A percentile compares a stretch with the other conserved stretches of the same genome.
Evolutionary conservation across 1,140 invertebrate genomes (phyloP).

Genomic region (Cecropterus lyciades): DNA sequence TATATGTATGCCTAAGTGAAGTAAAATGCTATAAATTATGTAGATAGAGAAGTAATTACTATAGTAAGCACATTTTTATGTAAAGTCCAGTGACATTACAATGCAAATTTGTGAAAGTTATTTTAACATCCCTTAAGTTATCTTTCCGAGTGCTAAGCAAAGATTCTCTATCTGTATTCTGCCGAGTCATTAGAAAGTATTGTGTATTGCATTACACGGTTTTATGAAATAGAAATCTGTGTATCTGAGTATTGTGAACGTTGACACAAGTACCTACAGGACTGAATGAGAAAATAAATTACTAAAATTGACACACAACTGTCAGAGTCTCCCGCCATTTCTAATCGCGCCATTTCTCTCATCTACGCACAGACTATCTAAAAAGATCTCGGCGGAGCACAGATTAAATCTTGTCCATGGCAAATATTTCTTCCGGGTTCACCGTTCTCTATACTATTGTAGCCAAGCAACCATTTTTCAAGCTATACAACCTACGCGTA

Average conservation of each 20-base stretch:
- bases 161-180: constrained; percentile 20
- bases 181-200: constrained; percentile 31
- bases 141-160: constrained; percentile 28
- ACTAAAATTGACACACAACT: constrained; percentile 35
- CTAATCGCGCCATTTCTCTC: constrained; percentile 35
- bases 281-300: constrained; percentile 32
- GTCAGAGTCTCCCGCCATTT: constrained; percentile 36
- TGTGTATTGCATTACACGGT: constrained; percentile 13
- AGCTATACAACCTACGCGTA: constrained; percentile 76
- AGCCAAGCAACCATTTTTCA: constrained; percentile 75
- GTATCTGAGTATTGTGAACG: constrained; percentile 6
- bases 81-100: constrained; percentile 7
- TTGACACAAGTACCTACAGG: neutral
- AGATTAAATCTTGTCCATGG: constrained; percentile 75
- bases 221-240: constrained; percentile 6
- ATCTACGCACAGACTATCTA: constrained; percentile 46
- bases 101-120: constrained; percentile 29
- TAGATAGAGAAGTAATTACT: too few relatives aligned
- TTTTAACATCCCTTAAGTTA: constrained; percentile 30
- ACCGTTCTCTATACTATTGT: constrained; percentile 77
- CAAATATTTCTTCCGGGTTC: constrained; percentile 76
- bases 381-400: constrained; percentile 56
- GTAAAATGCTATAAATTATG: too few relatives aligned
- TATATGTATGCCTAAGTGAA: too few relatives aligned
- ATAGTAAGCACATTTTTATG: too few relatives aligned